Evolutionary conservation across 2,888 invertebrate genomes (phyloP).

Genomic region (Hemicrepidius hirtus): DNA sequence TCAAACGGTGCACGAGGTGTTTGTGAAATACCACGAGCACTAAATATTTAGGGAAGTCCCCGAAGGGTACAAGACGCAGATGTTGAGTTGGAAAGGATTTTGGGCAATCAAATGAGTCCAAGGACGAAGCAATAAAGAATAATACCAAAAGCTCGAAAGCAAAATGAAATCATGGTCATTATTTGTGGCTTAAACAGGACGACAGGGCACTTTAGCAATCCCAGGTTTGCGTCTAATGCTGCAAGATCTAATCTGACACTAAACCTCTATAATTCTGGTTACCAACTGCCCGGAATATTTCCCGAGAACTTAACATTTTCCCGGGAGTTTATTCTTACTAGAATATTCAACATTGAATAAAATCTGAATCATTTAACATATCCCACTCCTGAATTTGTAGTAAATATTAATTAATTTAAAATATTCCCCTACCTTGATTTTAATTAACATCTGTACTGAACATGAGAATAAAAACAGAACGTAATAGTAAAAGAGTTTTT

Average conservation of each 20-base stretch:
- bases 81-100: too few species aligned
- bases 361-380: too few species aligned
- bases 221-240: conserved; percentile 32
- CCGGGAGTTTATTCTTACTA: conserved; percentile 27
- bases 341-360: conserved; percentile 37
- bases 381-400: not conserved
- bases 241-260: conserved; percentile 32
- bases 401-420: conserved; percentile 14
- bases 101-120: not conserved
- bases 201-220: conserved; percentile 22
- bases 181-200: conserved; percentile 21
- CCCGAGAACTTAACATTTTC: conserved; percentile 28
- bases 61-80: too few species aligned
- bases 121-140: conserved; percentile 6
- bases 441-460: conserved; percentile 17
- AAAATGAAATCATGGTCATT: conserved; percentile 21
- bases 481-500: conserved; percentile 1
- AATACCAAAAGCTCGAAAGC: conserved; percentile 8
- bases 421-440: conserved; percentile 6
- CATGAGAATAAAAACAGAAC: conserved; percentile 5
- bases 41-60: too few species aligned
- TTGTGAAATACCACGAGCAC: too few species aligned
- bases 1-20: too few species aligned
- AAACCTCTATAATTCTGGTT: conserved; percentile 28
- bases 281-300: conserved; percentile 34